Evolutionary conservation across 2,888 invertebrate genomes (phyloP), one percentile per base, ranked within the genome.

Genomic region (Sarcophaga subvicina): DNA sequence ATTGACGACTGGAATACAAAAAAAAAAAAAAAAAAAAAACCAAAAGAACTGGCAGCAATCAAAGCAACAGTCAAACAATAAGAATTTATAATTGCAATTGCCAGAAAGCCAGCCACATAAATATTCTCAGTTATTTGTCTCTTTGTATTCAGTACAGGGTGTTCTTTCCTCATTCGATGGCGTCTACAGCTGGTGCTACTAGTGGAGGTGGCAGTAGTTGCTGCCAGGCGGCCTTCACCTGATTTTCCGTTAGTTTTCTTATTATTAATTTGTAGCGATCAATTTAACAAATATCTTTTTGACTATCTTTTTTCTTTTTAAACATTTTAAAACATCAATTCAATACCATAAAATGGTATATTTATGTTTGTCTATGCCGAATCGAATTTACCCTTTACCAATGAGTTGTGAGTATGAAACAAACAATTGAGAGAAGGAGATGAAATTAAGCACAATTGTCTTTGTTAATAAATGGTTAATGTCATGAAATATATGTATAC

Each of bases 201-300:
- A 71, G 80, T 84, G 87, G 78, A 64, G 81, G 81, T 88, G 83
- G 83, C 79, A 78, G 88, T 83, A 84, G 86, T 87, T 63, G 84
- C 72, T 80, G 85, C 82, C 85, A 80, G 85, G 70, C 88, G 88
- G 86, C 89, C 89, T 89, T 89, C 89, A 89, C 89, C 89, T 89
- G 88, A 89, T 89, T 89, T 83, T 88, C 80, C 87, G 73, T 86
- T 86, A 78, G 72, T 83, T 87, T 85, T 78, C 71, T 86, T 88
- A 81, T 79, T 81, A 80, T 86, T 80, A 86, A 85, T 86, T 83
- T 81, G 80, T 84, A 79, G 84, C 81, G 81, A 87, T 87, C 87
- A 87, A 81, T 84, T 87, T 81, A 64, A 76, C 66, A 54, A 76
- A 84, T 75, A 63, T 70, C 64, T 73, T 82, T 67, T 80, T 49